These are phyloP conservation scores for Coleophora flavipennella DNA, from an alignment of 2,888 invertebrate genomes.

Conservation along the genomic window DNA sequence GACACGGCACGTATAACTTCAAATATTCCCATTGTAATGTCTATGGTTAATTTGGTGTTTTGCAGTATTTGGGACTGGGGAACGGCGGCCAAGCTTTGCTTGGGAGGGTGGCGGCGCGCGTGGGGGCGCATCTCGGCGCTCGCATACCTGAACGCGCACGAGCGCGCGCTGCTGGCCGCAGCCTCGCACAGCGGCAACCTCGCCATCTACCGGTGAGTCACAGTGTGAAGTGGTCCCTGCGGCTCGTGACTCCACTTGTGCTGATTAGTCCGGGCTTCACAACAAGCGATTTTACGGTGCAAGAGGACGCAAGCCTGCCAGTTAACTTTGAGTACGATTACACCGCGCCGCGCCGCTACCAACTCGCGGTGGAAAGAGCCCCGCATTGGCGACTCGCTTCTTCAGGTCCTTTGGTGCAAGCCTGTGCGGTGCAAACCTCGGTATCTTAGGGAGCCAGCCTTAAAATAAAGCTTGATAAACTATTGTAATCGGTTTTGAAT, in stretches of 20 bases:
- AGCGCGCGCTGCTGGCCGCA: conserved; percentile 81
- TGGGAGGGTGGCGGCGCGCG: conserved; percentile 69
- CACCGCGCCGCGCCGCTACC: neutral
- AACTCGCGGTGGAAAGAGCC: too few species aligned
- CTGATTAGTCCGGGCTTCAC: too few species aligned
- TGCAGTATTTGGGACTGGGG: conserved; percentile 87
- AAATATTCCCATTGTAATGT: too few species aligned
- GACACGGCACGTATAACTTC: too few species aligned
- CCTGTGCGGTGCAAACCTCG: too few species aligned
- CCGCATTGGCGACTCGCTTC: too few species aligned
- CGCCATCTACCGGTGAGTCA: conserved; percentile 31
- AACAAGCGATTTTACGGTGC: neutral
- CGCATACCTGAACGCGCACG: conserved; percentile 90
- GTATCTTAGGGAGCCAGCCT: too few species aligned
- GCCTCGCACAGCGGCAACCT: conserved; percentile 86
- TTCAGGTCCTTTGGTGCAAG: too few species aligned
- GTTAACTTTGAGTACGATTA: neutral
- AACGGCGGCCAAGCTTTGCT: conserved; percentile 78
- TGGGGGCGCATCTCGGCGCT: conserved; percentile 83
- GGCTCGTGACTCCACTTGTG: too few species aligned
- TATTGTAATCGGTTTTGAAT: too few species aligned
- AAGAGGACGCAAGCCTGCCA: neutral
- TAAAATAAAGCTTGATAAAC: too few species aligned
- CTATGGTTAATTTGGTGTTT: neutral
- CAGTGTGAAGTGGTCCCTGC: too few species aligned